Conservation (phyloP, 2,797 vertebrate species). For the Arvicola amphibius region DNA sequence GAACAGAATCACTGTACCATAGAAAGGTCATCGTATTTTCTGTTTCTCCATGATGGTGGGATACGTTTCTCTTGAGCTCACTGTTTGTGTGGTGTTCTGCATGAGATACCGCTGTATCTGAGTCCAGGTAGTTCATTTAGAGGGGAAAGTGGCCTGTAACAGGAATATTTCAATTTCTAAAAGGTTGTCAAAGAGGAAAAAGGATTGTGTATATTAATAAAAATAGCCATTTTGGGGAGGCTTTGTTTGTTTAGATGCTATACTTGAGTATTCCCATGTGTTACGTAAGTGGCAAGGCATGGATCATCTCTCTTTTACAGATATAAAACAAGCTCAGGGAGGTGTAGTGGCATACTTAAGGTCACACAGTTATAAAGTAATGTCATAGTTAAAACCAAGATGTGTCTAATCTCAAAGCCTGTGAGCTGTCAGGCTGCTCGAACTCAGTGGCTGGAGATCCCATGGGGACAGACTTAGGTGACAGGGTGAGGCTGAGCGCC, state of each 20-base stretch:
- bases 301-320: conserved; percentile 15
- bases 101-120: not conserved
- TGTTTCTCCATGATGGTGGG: not conserved
- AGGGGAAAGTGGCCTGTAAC: not conserved
- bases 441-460: not conserved
- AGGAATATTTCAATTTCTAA: conserved; percentile 36
- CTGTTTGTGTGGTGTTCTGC: not conserved
- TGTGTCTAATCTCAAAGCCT: conserved; percentile 18
- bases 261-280: not conserved
- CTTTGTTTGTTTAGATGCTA: not conserved
- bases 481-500: not conserved
- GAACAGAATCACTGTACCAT: not conserved
- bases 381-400: conserved; percentile 29
- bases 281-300: not conserved
- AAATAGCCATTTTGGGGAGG: not conserved
- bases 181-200: not conserved
- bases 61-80: not conserved
- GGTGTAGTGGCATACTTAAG: not conserved
- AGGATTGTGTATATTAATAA: conserved; percentile 38
- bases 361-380: conserved; percentile 6
- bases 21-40: not conserved
- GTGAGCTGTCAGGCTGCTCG: not conserved
- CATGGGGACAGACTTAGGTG: not conserved
- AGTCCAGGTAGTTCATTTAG: not conserved
- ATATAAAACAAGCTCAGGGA: conserved; percentile 12